Evolutionary conservation across 2,888 invertebrate genomes (phyloP).

Genomic region (Hartigia nigra): DNA sequence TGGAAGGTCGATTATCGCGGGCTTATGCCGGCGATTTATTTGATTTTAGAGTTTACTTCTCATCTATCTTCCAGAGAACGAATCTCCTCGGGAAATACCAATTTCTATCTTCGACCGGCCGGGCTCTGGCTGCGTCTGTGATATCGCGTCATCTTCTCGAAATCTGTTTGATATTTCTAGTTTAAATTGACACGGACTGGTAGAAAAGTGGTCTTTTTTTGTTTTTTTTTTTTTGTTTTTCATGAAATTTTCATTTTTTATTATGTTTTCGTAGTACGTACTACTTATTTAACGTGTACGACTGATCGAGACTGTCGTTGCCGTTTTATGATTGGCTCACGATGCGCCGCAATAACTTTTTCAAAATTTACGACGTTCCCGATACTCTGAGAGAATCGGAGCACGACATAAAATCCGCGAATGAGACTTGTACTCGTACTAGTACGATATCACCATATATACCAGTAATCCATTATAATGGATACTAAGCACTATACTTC

Average conservation of each 20-base stretch:
- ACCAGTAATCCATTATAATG: not conserved
- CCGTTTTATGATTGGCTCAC: not conserved
- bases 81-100: not conserved
- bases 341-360: not conserved
- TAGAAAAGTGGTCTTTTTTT: not conserved
- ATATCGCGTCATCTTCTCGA: not conserved
- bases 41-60: constrained; percentile 4
- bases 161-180: not conserved
- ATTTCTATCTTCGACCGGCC: not conserved
- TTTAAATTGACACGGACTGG: not conserved
- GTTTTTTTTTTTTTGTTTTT: not conserved
- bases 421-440: not conserved
- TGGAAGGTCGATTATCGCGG: not conserved
- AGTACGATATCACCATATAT: not conserved
- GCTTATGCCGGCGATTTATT: not conserved
- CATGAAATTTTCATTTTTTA: not conserved
- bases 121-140: not conserved
- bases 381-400: not conserved
- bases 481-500: not conserved
- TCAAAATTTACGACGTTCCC: not conserved
- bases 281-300: not conserved
- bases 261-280: not conserved
- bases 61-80: not conserved
- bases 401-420: not conserved
- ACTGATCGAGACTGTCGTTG: not conserved